Base-by-base conservation (phyloP, 30 jellyfish, hydroid and myxozoan species). In the Aurelia aurita complex sp. Pacific region DNA sequence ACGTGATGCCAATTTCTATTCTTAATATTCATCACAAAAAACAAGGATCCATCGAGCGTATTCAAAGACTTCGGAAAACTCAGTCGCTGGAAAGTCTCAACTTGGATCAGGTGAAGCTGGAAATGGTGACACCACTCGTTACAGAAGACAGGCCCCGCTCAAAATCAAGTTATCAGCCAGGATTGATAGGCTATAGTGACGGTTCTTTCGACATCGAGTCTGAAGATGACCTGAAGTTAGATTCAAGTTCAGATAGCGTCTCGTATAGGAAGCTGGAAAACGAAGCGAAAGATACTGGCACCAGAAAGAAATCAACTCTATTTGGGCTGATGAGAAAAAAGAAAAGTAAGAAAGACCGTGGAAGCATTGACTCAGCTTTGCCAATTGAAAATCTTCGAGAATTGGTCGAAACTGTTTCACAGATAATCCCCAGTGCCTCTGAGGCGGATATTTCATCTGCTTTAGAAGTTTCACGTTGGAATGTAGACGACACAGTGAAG, bases 1-100 rank as follows among this genome's bases (percentile, higher is more conserved):
- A 79, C n/a, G 5, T 42, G 33, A 35, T 40, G n/a, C 83, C 57
- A 46, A 46, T 16, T 2, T 50, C 32, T 66, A 34, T 16, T 35
- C 42, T 57, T n/a, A 52, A 50, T 5, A 46, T 73, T 10, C 87
- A 63, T 10, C 36, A 70, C 15, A 23, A 17, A 50, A 81, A 69
- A 73, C 74, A 38, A 13, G 55, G 68, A 51, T 82, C 91, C 3
- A 17, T 40, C 46, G 82, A 82, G 80, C 77, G 77, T 16, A 71
- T 33, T 71, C 62, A 70, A 62, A 38, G 63, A 64, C 65, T 82
- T 17, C 91, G 91, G 14, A 82, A 68, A 40, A 82, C 91, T 55
- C 91, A 82, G 23, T 82, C 91, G 46, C 86, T 82, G 6, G 91
- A 82, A 59, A 69, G 85, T 23, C 29, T 82, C 15, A 29, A 42